These are phyloP conservation scores for Falco berigora DNA, from an alignment of 2,797 vertebrate species.

Conservation along the genomic window DNA sequence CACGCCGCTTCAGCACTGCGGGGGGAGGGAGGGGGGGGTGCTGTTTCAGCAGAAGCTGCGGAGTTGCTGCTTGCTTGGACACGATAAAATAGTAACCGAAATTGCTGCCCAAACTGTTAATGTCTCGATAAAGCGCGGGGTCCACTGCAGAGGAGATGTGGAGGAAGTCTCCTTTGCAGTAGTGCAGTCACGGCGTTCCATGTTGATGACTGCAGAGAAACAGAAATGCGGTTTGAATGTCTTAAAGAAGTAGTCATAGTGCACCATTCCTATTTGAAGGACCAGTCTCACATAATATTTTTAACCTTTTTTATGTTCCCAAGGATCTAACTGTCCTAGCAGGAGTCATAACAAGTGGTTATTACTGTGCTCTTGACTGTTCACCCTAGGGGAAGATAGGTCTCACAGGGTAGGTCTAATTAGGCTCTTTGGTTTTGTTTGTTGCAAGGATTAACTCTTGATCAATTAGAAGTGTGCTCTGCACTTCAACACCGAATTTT, in stretches of 20 bases:
- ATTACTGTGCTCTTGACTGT: neutral
- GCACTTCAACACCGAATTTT: neutral
- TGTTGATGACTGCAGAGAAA: slow-evolving; percentile 2
- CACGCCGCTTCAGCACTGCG: neutral
- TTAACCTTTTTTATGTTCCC: neutral
- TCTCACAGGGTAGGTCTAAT: neutral
- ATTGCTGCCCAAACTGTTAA: neutral
- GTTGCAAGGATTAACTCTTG: neutral
- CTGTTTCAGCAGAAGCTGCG: neutral
- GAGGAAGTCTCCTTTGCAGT: neutral
- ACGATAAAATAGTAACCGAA: neutral
- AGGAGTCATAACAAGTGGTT: neutral
- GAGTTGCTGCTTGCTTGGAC: neutral
- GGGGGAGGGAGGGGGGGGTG: neutral
- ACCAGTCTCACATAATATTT: neutral
- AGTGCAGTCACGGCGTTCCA: neutral
- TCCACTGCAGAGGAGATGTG: neutral
- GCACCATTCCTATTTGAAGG: neutral
- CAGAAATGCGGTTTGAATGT: neutral
- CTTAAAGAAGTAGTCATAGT: neutral
- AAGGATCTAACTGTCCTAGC: neutral
- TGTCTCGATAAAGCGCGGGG: neutral
- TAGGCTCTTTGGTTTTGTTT: neutral
- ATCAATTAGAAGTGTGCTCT: neutral
- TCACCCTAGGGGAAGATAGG: neutral